phyloP scores from a whole-genome alignment of 2,888 invertebrate species.

The Drosophila antonietae region DNA sequence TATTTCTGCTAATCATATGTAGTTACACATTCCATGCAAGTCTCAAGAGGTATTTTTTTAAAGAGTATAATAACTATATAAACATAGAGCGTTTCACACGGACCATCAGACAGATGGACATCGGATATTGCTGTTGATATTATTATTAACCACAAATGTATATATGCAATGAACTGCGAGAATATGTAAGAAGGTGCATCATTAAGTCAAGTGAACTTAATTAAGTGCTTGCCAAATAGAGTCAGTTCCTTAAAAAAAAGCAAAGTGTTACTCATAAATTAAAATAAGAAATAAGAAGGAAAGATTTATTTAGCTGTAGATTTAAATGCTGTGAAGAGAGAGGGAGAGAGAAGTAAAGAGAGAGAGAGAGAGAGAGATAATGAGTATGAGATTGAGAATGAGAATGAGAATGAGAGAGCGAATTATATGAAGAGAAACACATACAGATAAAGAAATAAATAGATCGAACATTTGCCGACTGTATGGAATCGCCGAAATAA shows the following conservation, averaged over 20 bases:
- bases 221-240: neutral
- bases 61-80: neutral
- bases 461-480: too few species aligned
- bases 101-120: slow-evolving; percentile 1
- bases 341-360: neutral
- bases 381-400: neutral
- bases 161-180: slow-evolving; percentile 24
- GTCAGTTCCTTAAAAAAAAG: neutral
- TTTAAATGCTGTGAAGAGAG: neutral
- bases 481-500: too few species aligned
- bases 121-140: slow-evolving; percentile 75
- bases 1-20: neutral
- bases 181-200: neutral
- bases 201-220: slow-evolving; percentile 18
- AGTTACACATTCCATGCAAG: neutral
- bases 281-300: too few species aligned
- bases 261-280: neutral
- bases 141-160: slow-evolving; percentile 81
- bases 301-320: too few species aligned
- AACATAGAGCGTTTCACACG: slow-evolving; percentile 22
- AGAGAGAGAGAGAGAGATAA: neutral
- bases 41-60: neutral
- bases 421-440: neutral
- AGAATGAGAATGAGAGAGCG: neutral
- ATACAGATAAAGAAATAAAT: too few species aligned